A percentile compares a stretch with the other conserved stretches of the same genome.
Evolutionary conservation across 2,888 invertebrate genomes (phyloP).

Genomic region (Laspeyria flexula): DNA sequence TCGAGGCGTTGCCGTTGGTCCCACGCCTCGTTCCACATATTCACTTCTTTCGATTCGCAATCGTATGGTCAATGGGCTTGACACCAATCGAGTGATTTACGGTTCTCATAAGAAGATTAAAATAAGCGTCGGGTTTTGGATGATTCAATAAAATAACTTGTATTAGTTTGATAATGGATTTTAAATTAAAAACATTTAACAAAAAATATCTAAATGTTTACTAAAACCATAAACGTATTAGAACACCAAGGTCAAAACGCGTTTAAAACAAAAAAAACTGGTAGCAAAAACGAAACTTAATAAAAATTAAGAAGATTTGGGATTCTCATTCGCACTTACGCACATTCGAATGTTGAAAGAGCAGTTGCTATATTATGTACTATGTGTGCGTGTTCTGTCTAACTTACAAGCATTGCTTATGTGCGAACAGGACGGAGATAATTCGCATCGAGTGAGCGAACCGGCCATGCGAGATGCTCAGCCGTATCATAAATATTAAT

Average conservation of each 20-base stretch:
- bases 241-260: slow-evolving; percentile 51
- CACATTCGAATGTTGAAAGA: slow-evolving; percentile 75
- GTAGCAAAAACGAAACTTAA: slow-evolving; percentile 63
- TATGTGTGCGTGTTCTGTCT: slow-evolving; percentile 63
- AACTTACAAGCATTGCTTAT: slow-evolving; percentile 42
- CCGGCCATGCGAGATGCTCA: slow-evolving; percentile 86
- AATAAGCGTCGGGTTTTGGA: slow-evolving; percentile 7
- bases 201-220: slow-evolving; percentile 41
- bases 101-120: slow-evolving; percentile 26
- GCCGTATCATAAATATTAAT: slow-evolving; percentile 86
- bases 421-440: slow-evolving; percentile 72
- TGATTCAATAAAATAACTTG: slow-evolving; percentile 9
- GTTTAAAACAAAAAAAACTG: slow-evolving; percentile 51
- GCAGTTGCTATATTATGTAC: slow-evolving; percentile 66
- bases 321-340: slow-evolving; percentile 83
- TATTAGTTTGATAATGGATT: slow-evolving; percentile 12
- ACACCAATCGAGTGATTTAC: slow-evolving; percentile 44
- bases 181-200: slow-evolving; percentile 14
- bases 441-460: slow-evolving; percentile 80
- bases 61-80: slow-evolving; percentile 57
- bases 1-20: slow-evolving; percentile 71
- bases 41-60: slow-evolving; percentile 61
- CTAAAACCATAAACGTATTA: slow-evolving; percentile 39
- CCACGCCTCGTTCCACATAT: slow-evolving; percentile 78
- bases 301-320: slow-evolving; percentile 78